A percentile compares a stretch with the other conserved stretches of the same genome.
Evolutionary conservation across 2,888 invertebrate genomes (phyloP).

Genomic region (Apodemia duryi): DNA sequence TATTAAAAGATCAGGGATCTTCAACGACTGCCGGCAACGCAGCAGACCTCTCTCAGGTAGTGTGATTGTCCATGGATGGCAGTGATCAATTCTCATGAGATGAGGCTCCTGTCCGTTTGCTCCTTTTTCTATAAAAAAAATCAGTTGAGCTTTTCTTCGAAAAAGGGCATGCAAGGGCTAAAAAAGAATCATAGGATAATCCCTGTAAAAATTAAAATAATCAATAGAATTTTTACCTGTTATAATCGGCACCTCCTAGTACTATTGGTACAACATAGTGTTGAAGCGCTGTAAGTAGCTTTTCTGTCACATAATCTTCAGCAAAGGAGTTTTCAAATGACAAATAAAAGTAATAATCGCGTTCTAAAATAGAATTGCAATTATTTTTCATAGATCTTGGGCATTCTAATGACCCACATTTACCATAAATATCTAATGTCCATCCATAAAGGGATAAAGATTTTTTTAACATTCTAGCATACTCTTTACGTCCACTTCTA

Average conservation of each 20-base stretch:
- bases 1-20: too few relatives aligned
- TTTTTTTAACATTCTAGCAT: slow-evolving; percentile 43
- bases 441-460: slow-evolving; percentile 41
- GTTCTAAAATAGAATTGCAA: slow-evolving; percentile 57
- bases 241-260: slow-evolving; percentile 83
- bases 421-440: slow-evolving; percentile 75
- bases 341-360: slow-evolving; percentile 85
- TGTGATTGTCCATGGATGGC: too few relatives aligned
- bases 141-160: background rate
- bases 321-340: slow-evolving; percentile 86
- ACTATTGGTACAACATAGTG: slow-evolving; percentile 83
- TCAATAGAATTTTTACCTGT: slow-evolving; percentile 42
- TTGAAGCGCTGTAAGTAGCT: slow-evolving; percentile 80
- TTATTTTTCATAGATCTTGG: slow-evolving; percentile 37
- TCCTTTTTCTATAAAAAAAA: too few relatives aligned
- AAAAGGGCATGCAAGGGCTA: background rate
- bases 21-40: too few relatives aligned
- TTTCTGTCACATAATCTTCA: slow-evolving; percentile 73
- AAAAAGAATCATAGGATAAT: background rate
- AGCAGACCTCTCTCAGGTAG: too few relatives aligned
- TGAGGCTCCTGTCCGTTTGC: too few relatives aligned
- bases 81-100: too few relatives aligned
- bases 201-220: too few relatives aligned
- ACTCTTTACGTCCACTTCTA: slow-evolving; percentile 44
- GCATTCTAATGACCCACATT: slow-evolving; percentile 64